phyloP scores from a whole-genome alignment of 2,888 invertebrate species.

The Falcaria lacertinaria region DNA sequence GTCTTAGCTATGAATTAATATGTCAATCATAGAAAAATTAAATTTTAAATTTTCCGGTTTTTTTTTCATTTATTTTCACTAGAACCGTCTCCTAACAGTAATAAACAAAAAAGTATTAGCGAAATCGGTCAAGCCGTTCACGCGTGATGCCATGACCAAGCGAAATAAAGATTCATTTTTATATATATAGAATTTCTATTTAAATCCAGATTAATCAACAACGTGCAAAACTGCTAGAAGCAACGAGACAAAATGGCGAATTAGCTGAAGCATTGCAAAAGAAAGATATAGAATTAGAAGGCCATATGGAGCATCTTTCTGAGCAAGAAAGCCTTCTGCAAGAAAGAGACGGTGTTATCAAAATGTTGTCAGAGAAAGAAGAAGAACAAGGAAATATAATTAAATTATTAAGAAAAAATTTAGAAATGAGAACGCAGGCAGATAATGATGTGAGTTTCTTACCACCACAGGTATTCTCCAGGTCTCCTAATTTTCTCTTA shows the following conservation, averaged over 20 bases:
- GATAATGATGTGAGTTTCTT: slow-evolving; percentile 45
- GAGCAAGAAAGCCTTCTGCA: slow-evolving; percentile 41
- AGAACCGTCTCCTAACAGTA: too few species aligned
- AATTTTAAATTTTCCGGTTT: too few species aligned
- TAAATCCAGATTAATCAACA: slow-evolving; percentile 44
- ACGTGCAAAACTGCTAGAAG: slow-evolving; percentile 42
- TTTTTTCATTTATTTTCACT: too few species aligned
- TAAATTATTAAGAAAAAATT: slow-evolving; percentile 48
- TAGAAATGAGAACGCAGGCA: slow-evolving; percentile 49
- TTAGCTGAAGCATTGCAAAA: slow-evolving; percentile 44
- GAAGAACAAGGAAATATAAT: slow-evolving; percentile 60
- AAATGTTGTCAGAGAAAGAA: slow-evolving; percentile 53
- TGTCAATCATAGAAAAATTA: too few species aligned
- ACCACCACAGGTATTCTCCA: slow-evolving; percentile 1
- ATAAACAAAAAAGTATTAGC: too few species aligned
- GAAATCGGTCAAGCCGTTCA: too few species aligned
- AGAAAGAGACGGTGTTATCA: slow-evolving; percentile 45
- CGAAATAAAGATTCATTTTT: too few species aligned
- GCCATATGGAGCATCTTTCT: slow-evolving; percentile 28
- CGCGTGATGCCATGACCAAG: too few species aligned
- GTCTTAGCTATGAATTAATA: too few species aligned
- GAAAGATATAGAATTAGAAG: slow-evolving; percentile 43
- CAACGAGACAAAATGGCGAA: slow-evolving; percentile 42
- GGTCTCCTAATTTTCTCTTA: too few species aligned
- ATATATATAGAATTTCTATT: too few species aligned